Percentiles rank a stretch among this genome's conserved stretches.
Evolutionary conservation across 1,140 invertebrate species (phyloP).

Genomic region (Phthorimaea operculella): DNA sequence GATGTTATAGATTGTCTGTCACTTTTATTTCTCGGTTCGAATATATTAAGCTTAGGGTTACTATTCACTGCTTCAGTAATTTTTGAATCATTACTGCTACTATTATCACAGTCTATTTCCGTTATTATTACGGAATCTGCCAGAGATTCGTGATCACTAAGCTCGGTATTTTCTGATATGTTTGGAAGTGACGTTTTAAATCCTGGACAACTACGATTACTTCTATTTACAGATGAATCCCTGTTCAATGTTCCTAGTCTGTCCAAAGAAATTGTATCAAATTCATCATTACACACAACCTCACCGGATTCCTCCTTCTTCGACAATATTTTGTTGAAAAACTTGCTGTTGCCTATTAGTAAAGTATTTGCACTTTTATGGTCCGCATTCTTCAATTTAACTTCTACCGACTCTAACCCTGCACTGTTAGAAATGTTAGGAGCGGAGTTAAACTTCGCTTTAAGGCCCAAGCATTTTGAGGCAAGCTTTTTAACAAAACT

Average conservation of each 20-base stretch:
- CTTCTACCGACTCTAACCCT: constrained; percentile 43
- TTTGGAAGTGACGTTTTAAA: constrained; percentile 62
- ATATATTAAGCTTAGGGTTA: constrained; percentile 36
- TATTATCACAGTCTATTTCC: constrained; percentile 28
- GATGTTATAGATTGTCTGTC: constrained; percentile 34
- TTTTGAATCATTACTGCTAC: constrained; percentile 14
- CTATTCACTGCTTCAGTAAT: constrained; percentile 38
- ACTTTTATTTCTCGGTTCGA: constrained; percentile 40
- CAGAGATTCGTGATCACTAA: constrained; percentile 43
- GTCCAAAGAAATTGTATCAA: constrained; percentile 61
- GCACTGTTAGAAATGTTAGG: constrained; percentile 59
- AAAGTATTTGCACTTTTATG: constrained; percentile 43
- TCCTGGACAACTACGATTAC: constrained; percentile 60
- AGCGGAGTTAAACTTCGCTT: constrained; percentile 61
- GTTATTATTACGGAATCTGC: constrained; percentile 26
- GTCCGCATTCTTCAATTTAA: constrained; percentile 40
- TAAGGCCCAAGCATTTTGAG: constrained; percentile 66
- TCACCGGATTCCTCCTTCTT: constrained; percentile 61
- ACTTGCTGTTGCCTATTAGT: constrained; percentile 60
- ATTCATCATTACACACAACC: constrained; percentile 57
- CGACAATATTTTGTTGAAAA: constrained; percentile 59
- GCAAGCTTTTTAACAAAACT: constrained; percentile 66
- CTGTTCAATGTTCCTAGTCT: constrained; percentile 52
- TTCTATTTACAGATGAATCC: constrained; percentile 54
- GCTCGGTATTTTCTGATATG: constrained; percentile 59